Evolutionary conservation across 2,797 vertebrate species (phyloP), one percentile per base, ranked within the genome.

Genomic region (Melanotaenia pygmaea): DNA sequence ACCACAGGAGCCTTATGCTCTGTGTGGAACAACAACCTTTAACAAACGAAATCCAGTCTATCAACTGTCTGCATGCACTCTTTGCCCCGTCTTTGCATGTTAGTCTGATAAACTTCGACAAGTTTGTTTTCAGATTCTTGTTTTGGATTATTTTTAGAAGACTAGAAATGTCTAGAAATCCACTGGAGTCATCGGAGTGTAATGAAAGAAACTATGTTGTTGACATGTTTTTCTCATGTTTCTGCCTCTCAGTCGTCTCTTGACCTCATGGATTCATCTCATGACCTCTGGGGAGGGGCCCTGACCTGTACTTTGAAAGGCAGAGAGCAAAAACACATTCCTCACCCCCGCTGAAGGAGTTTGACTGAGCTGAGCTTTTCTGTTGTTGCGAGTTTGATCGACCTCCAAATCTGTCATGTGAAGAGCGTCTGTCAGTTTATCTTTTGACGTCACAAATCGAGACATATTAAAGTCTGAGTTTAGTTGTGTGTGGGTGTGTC

Each of bases 291-390:
- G 47, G 43, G 61, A n/a, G 53, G 24, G 38, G 22, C 28, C 22
- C 20, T 32, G 20, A 51, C 63, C 56, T 22, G 11, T 43, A 11
- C 57, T 18, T 47, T 59, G 38, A 50, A 59, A 47, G 22, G 40
- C n/a, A 47, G 47, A 60, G 3, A 70, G 54, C 57, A 18, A 1
- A 62, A 67, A 22, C 24, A 11, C 59, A 54, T 64, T 76, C 74
- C 35, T 64, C 0, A 4, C 16, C 37, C 54, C 18, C 24, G 53
- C 73, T 22, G 26, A 5, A 64, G 40, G 2, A 18, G 62, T 2
- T 14, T 40, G 40, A 26, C 63, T 1, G 10, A 58, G 62, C 1
- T 28, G 14, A 16, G 16, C 22, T 28, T 16, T 58, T 35, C 58
- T 26, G 22, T 2, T 30, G 40, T 72, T 35, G 30, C n/a, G 32